Evolutionary conservation across 2,888 invertebrate genomes (phyloP).

Genomic region (Euphydryas editha): DNA sequence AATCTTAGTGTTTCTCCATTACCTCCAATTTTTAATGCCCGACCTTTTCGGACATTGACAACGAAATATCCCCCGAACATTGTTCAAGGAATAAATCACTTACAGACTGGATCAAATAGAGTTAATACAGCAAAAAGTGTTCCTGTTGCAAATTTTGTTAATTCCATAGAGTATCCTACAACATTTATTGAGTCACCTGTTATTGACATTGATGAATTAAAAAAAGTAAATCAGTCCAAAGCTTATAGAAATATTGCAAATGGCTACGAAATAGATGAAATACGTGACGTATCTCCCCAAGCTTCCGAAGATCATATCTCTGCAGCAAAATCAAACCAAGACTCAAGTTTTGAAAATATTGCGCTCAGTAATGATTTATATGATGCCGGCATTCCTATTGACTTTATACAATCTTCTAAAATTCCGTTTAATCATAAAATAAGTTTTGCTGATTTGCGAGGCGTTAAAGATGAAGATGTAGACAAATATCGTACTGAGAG

Average conservation of each 20-base stretch:
- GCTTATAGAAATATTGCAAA: slow-evolving; percentile 71
- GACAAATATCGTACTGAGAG: slow-evolving; percentile 75
- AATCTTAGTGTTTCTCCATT: slow-evolving; percentile 85
- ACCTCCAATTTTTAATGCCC: slow-evolving; percentile 85
- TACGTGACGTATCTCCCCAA: slow-evolving; percentile 59
- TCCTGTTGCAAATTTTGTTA: slow-evolving; percentile 86
- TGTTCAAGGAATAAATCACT: slow-evolving; percentile 63
- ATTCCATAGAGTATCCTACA: slow-evolving; percentile 88
- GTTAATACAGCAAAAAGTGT: slow-evolving; percentile 86
- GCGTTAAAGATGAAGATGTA: slow-evolving; percentile 70
- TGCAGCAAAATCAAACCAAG: slow-evolving; percentile 68
- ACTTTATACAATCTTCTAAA: slow-evolving; percentile 55
- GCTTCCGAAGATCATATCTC: slow-evolving; percentile 76
- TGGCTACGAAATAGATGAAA: slow-evolving; percentile 65
- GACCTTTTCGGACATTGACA: slow-evolving; percentile 78
- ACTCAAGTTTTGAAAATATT: slow-evolving; percentile 75
- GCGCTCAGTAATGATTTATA: slow-evolving; percentile 69
- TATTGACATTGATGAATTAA: slow-evolving; percentile 82
- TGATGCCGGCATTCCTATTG: slow-evolving; percentile 58
- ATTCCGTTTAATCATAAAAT: slow-evolving; percentile 63
- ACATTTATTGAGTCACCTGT: slow-evolving; percentile 88
- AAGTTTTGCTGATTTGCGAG: slow-evolving; percentile 72
- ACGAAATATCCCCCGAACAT: slow-evolving; percentile 53
- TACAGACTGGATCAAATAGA: slow-evolving; percentile 61
- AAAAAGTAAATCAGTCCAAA: slow-evolving; percentile 65